These are phyloP conservation scores for Oegoconia quadripuncta DNA, from an alignment of 2,888 invertebrate genomes.

Conservation along the genomic window DNA sequence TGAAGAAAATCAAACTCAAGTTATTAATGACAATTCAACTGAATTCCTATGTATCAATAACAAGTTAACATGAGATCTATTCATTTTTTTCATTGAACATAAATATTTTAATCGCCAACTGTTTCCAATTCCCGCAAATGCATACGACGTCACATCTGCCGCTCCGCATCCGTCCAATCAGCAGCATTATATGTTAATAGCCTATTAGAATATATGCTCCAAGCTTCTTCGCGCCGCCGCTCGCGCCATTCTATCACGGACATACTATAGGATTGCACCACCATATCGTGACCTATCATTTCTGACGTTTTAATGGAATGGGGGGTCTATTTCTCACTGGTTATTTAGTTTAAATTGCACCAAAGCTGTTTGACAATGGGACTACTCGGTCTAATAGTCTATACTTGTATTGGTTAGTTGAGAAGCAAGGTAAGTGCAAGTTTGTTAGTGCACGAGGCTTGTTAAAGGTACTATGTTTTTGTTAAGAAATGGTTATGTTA, in stretches of 20 bases:
- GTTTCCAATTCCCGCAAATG: conserved; percentile 41
- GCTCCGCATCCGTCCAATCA: conserved; percentile 80
- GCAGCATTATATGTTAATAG: conserved; percentile 79
- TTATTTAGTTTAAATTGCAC: conserved; percentile 31
- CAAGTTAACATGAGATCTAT: no score
- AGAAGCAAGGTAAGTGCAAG: conserved; percentile 14
- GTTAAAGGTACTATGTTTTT: conserved; percentile 53
- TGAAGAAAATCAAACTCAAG: no score
- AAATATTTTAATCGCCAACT: conserved; percentile 24
- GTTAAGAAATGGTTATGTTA: no score
- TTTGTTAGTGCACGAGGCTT: conserved; percentile 45
- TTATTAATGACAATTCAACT: no score
- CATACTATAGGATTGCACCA: conserved; percentile 37
- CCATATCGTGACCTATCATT: conserved; percentile 29
- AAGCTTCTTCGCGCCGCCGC: conserved; percentile 39
- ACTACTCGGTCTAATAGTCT: neutral
- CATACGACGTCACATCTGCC: conserved; percentile 63
- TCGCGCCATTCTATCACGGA: conserved; percentile 40
- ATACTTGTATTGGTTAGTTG: conserved; percentile 3
- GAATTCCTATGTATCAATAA: no score
- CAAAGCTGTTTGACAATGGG: conserved; percentile 11
- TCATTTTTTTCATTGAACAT: neutral
- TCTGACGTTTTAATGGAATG: conserved; percentile 24
- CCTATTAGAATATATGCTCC: conserved; percentile 75
- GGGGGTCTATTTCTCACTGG: conserved; percentile 38